A percentile compares a stretch with the other conserved stretches of the same genome.
phyloP scores from a whole-genome alignment of 2,888 invertebrate genomes.

The Habroteleia sp. region DNA sequence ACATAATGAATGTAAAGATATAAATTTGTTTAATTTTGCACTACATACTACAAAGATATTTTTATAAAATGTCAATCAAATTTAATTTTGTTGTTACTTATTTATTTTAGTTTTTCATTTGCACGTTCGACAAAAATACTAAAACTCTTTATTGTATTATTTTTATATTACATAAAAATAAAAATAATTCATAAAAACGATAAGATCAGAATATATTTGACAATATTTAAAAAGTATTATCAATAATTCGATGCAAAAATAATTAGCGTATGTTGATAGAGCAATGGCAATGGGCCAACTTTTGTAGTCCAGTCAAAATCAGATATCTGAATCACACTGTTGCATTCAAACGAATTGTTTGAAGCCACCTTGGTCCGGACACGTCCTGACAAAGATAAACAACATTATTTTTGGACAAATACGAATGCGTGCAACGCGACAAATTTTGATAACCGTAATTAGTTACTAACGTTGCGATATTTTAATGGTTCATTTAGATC shows the following conservation, averaged over 20 bases:
- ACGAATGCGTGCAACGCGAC: not conserved
- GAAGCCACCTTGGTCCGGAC: constrained; percentile 37
- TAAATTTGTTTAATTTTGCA: no score
- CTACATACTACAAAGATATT: no score
- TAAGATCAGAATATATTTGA: constrained; percentile 52
- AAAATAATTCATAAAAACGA: no score
- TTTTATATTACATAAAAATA: no score
- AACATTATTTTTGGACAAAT: constrained; percentile 19
- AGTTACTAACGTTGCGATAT: no score
- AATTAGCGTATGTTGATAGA: constrained; percentile 77
- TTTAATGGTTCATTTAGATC: no score
- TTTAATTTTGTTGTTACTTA: no score
- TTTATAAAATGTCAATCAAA: no score
- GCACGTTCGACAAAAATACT: no score
- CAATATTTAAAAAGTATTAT: constrained; percentile 47
- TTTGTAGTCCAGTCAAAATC: constrained; percentile 71
- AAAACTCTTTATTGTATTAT: no score
- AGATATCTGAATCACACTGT: constrained; percentile 71
- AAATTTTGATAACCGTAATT: not conserved
- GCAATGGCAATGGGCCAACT: constrained; percentile 72
- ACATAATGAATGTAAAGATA: no score
- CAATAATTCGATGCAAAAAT: constrained; percentile 69
- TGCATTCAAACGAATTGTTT: constrained; percentile 72
- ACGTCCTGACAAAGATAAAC: constrained; percentile 33
- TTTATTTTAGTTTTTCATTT: no score